Conservation (phyloP, 2,113 vertebrate species). For the Calypte anna region DNA sequence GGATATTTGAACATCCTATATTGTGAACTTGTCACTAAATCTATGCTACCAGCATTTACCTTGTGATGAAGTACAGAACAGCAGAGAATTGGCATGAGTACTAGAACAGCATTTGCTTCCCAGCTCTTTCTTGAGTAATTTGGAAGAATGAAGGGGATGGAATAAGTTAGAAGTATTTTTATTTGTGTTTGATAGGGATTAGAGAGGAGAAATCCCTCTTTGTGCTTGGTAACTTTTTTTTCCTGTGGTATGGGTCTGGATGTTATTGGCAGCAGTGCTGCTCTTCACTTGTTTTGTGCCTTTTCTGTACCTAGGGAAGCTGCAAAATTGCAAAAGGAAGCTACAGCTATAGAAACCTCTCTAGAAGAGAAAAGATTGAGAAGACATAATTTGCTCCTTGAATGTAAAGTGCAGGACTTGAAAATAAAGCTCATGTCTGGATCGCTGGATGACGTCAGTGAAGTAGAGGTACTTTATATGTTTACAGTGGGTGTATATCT, state of each 20-base stretch:
- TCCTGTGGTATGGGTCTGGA: not conserved
- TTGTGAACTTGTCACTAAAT: not conserved
- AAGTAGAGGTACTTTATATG: slow-evolving; percentile 80
- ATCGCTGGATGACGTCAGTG: slow-evolving; percentile 86
- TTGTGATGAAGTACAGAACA: not conserved
- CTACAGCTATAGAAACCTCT: slow-evolving; percentile 75
- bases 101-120: not conserved
- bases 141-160: not conserved
- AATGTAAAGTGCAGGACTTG: slow-evolving; percentile 87
- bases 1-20: not conserved
- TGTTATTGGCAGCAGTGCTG: not conserved
- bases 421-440: slow-evolving; percentile 82
- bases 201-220: not conserved
- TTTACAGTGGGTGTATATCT: not conserved
- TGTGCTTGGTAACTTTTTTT: not conserved
- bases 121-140: not conserved
- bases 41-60: not conserved
- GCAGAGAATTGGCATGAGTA: not conserved
- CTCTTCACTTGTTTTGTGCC: not conserved
- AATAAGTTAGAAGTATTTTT: not conserved
- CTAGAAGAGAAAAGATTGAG: slow-evolving; percentile 86
- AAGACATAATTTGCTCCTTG: slow-evolving; percentile 88
- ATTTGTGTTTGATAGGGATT: not conserved
- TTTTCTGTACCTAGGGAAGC: slow-evolving; percentile 77
- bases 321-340: slow-evolving; percentile 83